These are phyloP conservation scores for Phenganax stokvisi DNA, from an alignment of 92 coral and sea anemone genomes.

Conservation along the genomic window DNA sequence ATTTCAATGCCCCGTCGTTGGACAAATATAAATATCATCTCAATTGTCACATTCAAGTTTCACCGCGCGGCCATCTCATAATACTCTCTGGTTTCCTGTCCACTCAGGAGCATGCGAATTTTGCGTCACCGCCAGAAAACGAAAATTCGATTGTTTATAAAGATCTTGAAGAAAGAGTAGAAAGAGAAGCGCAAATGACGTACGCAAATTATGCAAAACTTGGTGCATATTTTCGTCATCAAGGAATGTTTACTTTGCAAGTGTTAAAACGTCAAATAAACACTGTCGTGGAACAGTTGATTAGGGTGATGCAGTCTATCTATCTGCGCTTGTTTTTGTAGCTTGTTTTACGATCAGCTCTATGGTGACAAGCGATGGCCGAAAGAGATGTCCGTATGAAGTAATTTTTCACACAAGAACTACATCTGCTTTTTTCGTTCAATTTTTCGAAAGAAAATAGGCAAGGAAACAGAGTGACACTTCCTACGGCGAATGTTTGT, in stretches of 20 bases:
- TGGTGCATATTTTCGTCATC: conserved; percentile 22
- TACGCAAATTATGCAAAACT: conserved; percentile 4
- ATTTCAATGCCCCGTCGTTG: conserved; percentile 44
- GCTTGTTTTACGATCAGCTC: conserved; percentile 44
- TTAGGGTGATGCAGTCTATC: conserved; percentile 40
- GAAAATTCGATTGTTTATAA: background rate
- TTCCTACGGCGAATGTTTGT: conserved; percentile 33
- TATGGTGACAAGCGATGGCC: conserved; percentile 31
- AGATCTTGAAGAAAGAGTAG: background rate
- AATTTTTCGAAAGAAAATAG: background rate
- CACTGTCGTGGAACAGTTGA: conserved; percentile 39
- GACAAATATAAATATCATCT: conserved; percentile 42
- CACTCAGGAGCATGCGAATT: conserved; percentile 7
- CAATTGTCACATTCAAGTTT: conserved; percentile 43
- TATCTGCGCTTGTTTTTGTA: conserved; percentile 30
- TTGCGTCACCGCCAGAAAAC: background rate
- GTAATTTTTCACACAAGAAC: conserved; percentile 7
- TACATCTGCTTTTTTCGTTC: conserved; percentile 9
- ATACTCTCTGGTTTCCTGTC: conserved; percentile 33
- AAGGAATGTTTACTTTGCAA: conserved; percentile 40
- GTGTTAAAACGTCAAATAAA: conserved; percentile 44
- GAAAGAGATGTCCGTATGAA: background rate
- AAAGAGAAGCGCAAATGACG: background rate
- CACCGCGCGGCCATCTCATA: conserved; percentile 39
- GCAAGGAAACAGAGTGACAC: background rate